phyloP scores from a whole-genome alignment of 1,140 invertebrate genomes.

The Riptortus pedestris region DNA sequence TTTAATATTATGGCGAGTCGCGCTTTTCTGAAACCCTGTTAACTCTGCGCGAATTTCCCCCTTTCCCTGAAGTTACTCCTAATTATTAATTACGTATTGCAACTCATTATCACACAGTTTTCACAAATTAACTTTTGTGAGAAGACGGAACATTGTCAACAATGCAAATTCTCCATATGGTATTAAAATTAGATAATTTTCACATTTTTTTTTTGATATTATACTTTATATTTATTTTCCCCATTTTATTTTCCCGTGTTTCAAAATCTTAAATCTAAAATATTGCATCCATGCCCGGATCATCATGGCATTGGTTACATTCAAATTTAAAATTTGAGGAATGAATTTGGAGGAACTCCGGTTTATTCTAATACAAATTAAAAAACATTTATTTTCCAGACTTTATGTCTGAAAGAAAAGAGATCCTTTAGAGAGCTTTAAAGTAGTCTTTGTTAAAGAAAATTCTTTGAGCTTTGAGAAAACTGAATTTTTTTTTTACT shows the following conservation, averaged over 20 bases:
- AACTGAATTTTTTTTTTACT: too few relatives aligned
- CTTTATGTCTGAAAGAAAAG: background rate
- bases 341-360: background rate
- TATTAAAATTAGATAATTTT: background rate
- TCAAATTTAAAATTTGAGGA: background rate
- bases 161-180: too few relatives aligned
- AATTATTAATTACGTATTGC: constrained; percentile 17
- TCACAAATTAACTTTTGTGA: background rate
- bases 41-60: constrained; percentile 1
- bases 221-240: too few relatives aligned
- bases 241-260: too few relatives aligned
- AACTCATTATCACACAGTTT: constrained; percentile 10
- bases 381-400: background rate
- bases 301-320: background rate
- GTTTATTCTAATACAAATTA: background rate
- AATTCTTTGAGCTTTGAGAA: background rate
- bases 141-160: background rate
- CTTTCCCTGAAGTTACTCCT: constrained; percentile 13
- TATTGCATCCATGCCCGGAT: constrained; percentile 12
- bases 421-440: background rate
- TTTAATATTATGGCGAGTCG: constrained; percentile 1
- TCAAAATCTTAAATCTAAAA: background rate
- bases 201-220: background rate
- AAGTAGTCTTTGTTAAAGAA: background rate
- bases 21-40: constrained; percentile 10